These are phyloP conservation scores for Dioctria linearis DNA, from an alignment of 2,888 invertebrate species.

Conservation along the genomic window DNA sequence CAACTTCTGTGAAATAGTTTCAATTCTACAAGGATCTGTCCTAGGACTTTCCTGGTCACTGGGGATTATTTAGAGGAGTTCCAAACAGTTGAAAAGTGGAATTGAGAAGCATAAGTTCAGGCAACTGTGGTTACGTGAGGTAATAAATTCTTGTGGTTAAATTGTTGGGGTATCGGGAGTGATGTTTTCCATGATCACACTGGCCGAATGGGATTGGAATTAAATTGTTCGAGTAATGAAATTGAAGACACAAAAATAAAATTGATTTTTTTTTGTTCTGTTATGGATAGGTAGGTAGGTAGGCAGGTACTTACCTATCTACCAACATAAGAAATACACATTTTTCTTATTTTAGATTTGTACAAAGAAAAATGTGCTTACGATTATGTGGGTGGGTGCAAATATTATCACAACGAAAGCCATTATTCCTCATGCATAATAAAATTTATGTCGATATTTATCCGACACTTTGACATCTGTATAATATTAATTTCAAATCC, in stretches of 20 bases:
- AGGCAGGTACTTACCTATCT: too few relatives aligned
- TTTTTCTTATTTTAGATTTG: too few relatives aligned
- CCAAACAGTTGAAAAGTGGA: slow-evolving; percentile 5
- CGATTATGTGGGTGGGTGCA: too few relatives aligned
- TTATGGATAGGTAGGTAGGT: too few relatives aligned
- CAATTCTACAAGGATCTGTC: slow-evolving; percentile 25
- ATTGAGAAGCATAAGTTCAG: background rate
- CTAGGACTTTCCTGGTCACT: slow-evolving; percentile 28
- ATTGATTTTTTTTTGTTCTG: too few relatives aligned
- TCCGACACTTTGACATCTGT: background rate
- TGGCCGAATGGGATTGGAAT: too few relatives aligned
- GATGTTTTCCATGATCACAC: slow-evolving; percentile 4
- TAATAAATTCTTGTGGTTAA: slow-evolving; percentile 31
- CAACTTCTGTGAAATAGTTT: slow-evolving; percentile 35
- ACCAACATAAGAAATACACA: too few relatives aligned
- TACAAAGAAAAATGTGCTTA: too few relatives aligned
- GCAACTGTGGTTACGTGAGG: slow-evolving; percentile 1
- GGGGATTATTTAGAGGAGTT: slow-evolving; percentile 35
- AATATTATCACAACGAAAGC: too few relatives aligned
- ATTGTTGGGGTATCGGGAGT: slow-evolving; percentile 1
- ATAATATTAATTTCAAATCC: background rate
- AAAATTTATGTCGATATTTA: background rate
- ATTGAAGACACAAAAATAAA: too few relatives aligned
- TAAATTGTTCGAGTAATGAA: too few relatives aligned
- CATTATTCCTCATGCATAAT: background rate